Base-by-base conservation (phyloP, 2,113 vertebrate species). In the Salvelinus fontinalis region DNA sequence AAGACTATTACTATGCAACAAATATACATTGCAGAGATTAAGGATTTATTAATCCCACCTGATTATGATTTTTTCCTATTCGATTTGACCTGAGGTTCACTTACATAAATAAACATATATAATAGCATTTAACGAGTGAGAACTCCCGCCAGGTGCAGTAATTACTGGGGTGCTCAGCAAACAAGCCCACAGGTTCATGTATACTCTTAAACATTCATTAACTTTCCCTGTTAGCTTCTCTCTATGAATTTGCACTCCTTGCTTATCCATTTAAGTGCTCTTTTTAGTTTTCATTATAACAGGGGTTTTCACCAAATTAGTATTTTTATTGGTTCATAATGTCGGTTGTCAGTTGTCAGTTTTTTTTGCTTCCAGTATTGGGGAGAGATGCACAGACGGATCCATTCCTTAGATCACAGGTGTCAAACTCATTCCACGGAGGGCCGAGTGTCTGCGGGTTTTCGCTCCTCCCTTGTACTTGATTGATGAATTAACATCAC, bases 311-410 rank as follows among this genome's bases (percentile, higher is more conserved):
- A 11, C 11, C 24, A 44, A 70, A 70, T 70, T 11, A 12, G 34
- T 48, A 16, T 67, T 68, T 68, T 31, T 68, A 68, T 68, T 68
- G 29, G 29, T 67, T 67, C 13, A 68, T 68, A 31, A 68, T 68
- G 67, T 20, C 7, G 3, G n/a, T 34, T 70, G 67, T 22, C 68
- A 70, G 20, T 39, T 20, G 9, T 20, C 39, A 39, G 9, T 12
- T 44, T 44, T 44, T 44, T 44, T 13, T 5, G 1, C n/a, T 70
- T 49, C 44, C n/a, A 24, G 22, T 26, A 49, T 70, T 22, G 16
- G 14, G 29, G 8, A 7, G 44, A 24, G 44, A 22, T 13, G 3
- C 20, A 13, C n/a, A 16, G 68, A 70, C 39, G 3, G n/a, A 70
- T 22, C 20, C 8, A 70, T 49, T 20, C 68, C 44, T 44, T 44